Evolutionary conservation across 2,888 invertebrate species (phyloP).

Genomic region (Apamea sordens): DNA sequence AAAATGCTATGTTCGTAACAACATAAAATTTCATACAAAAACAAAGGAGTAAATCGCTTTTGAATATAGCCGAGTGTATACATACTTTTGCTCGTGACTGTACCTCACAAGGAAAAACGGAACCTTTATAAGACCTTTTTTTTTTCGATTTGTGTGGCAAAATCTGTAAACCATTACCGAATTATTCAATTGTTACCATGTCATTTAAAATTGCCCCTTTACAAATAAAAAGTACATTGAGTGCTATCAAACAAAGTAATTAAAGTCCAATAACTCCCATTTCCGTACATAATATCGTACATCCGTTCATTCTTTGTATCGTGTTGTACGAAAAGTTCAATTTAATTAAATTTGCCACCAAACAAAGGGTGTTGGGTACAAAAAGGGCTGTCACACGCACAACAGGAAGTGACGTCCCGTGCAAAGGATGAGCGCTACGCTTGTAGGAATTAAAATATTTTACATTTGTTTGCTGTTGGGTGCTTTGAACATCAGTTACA

Average conservation of each 20-base stretch:
- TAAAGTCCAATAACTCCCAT: conserved; percentile 33
- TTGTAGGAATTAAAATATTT: conserved; percentile 40
- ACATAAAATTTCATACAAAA: too few species aligned
- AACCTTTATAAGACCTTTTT: too few species aligned
- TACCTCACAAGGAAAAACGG: too few species aligned
- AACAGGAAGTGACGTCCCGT: conserved; percentile 48
- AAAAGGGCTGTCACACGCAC: conserved; percentile 63
- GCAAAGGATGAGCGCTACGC: conserved; percentile 30
- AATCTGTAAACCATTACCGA: background rate
- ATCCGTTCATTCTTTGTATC: conserved; percentile 45
- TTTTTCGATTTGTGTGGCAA: too few species aligned
- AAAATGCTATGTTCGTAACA: too few species aligned
- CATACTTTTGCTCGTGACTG: too few species aligned
- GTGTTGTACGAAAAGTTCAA: conserved; percentile 44
- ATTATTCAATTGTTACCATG: background rate
- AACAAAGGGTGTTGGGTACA: conserved; percentile 53
- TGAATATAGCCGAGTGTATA: too few species aligned
- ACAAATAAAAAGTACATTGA: background rate
- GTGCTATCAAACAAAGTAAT: conserved; percentile 16
- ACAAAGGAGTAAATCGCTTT: too few species aligned
- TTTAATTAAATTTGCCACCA: conserved; percentile 63
- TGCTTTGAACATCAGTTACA: background rate
- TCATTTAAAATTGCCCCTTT: background rate
- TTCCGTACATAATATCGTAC: conserved; percentile 24
- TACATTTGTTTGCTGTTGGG: conserved; percentile 1